Percentiles rank a stretch among this genome's conserved stretches.
Conservation (phyloP, 2,888 invertebrate genomes). For the Scaptomyza reducta region DNA sequence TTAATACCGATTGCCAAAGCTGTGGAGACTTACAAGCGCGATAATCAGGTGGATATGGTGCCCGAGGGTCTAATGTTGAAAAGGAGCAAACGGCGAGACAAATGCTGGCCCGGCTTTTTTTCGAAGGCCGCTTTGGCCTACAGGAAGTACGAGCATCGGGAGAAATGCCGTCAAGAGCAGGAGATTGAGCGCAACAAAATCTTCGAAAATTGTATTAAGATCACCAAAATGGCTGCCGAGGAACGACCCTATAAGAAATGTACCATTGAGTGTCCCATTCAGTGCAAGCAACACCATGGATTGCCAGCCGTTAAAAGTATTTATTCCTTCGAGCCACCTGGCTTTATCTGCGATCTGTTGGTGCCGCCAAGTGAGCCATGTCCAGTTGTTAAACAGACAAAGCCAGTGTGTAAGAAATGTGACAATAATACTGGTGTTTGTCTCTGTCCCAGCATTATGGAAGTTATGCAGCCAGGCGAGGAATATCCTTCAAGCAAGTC, state of each 20-base stretch:
- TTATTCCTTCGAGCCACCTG: slow-evolving; percentile 15
- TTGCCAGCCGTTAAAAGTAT: slow-evolving; percentile 23
- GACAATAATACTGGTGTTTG: not conserved
- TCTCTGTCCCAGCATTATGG: slow-evolving; percentile 10
- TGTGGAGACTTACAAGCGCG: slow-evolving; percentile 73
- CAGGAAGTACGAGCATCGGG: slow-evolving; percentile 58
- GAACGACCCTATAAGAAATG: slow-evolving; percentile 48
- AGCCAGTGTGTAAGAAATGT: not conserved
- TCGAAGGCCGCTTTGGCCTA: slow-evolving; percentile 61
- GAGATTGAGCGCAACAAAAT: slow-evolving; percentile 38
- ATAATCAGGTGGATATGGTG: slow-evolving; percentile 52
- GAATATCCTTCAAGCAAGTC: not conserved
- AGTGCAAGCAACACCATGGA: slow-evolving; percentile 25
- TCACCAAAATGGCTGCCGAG: slow-evolving; percentile 54
- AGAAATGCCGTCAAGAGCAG: slow-evolving; percentile 47
- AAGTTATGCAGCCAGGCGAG: slow-evolving; percentile 9
- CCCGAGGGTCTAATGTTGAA: slow-evolving; percentile 27
- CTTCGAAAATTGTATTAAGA: slow-evolving; percentile 49
- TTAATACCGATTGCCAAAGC: slow-evolving; percentile 79
- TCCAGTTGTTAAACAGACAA: not conserved
- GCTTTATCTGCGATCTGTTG: not conserved
- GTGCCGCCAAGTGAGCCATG: not conserved
- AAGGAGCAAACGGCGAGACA: slow-evolving; percentile 50
- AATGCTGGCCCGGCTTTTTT: slow-evolving; percentile 64
- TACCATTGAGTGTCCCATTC: slow-evolving; percentile 17